Base-by-base conservation (phyloP, 2,888 invertebrate genomes). In the Chaetoderma sp. region DNA sequence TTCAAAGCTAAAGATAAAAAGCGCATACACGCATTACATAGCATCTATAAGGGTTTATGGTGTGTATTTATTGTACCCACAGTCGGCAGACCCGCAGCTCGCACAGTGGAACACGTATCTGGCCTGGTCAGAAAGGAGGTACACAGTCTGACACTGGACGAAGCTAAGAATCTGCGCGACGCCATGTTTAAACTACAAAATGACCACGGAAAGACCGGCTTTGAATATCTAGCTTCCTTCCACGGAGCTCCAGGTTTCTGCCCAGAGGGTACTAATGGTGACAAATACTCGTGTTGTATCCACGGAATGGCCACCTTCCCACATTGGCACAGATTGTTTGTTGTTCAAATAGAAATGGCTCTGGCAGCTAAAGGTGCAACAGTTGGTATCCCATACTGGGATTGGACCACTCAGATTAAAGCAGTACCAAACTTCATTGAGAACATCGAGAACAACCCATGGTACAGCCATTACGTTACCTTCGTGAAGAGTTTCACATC, bases 301-400 rank as follows among this genome's bases (percentile, higher is more conserved):
- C 72, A 73, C 25, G 72, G 72, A 10, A 67, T 68, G 71, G 67
- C 69, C 33, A 69, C 66, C 21, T 73, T 73, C 69, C 71, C 73
- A 2, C 69, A 67, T 36, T 73, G 73, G 73, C 73, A 73, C 50
- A 54, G 73, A 3, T 65, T 73, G n/a, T 73, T 55, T 63, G 45
- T 55, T 16, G 32, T 52, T 21, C 61, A 61, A n/a, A 50, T 45
- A 21, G 61, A 61, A 55, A 28, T 55, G 16, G 32, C 61, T 18
- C 23, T 61, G 6, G 36, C 54, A 27, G 8, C 30, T 4, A 5
- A 61, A 4, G 61, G 61, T 6, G 42, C 55, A 2, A 54, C 23
- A 6, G 21, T 55, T 16, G 61, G 61, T 18, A 61, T 61, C 21
- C 61, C 61, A 2, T 61, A 61, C 25, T 61, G 61, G 61, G 61